A percentile compares a stretch with the other conserved stretches of the same genome.
phyloP scores from a whole-genome alignment of 2,797 vertebrate genomes.

The Anguilla anguilla region DNA sequence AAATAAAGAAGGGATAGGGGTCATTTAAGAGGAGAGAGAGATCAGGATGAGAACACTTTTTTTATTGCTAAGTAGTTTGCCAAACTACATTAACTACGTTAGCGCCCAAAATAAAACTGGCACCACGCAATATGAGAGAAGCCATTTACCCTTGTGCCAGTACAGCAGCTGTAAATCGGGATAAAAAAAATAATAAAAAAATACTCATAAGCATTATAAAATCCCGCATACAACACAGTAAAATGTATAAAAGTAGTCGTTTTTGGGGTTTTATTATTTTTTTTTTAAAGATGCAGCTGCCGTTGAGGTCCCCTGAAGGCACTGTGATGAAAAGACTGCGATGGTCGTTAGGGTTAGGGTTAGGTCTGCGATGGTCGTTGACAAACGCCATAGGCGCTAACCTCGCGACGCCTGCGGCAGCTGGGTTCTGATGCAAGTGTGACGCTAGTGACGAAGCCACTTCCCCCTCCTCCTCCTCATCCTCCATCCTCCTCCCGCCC shows the following conservation, averaged over 20 bases:
- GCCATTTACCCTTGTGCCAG: background rate
- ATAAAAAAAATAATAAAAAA: too few relatives aligned
- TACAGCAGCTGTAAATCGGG: background rate
- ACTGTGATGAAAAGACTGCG: background rate
- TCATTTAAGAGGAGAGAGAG: background rate
- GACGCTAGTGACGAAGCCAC: constrained; percentile 11
- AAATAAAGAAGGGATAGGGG: background rate
- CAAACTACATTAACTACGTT: background rate
- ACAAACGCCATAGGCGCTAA: background rate
- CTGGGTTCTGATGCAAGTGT: constrained; percentile 17
- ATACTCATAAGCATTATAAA: background rate
- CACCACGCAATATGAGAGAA: background rate
- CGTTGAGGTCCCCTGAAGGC: background rate
- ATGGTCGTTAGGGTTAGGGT: too few relatives aligned
- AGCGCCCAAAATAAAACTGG: background rate
- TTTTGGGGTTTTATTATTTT: background rate
- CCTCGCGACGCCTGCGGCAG: background rate
- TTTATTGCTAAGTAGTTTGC: background rate
- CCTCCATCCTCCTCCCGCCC: too few relatives aligned
- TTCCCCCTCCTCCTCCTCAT: background rate
- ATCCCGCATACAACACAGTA: background rate
- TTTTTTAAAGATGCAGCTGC: background rate
- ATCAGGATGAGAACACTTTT: background rate
- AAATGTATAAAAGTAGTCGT: background rate
- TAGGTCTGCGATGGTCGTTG: background rate